Evolutionary conservation across 2,888 invertebrate species (phyloP).

Genomic region (Laspeyria flexula): DNA sequence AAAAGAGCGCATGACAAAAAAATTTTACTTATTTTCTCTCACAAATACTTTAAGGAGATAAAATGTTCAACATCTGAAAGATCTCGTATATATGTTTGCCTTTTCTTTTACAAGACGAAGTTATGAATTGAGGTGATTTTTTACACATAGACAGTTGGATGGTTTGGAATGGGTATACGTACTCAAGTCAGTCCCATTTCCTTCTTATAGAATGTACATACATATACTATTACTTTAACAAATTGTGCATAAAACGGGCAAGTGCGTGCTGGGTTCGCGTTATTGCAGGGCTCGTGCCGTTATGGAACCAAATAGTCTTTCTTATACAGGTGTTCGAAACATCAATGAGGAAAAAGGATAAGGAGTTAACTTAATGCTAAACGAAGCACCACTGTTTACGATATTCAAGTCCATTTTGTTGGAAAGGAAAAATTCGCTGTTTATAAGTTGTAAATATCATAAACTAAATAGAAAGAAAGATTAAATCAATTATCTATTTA

Average conservation of each 20-base stretch:
- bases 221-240: conserved; percentile 9
- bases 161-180: too few species aligned
- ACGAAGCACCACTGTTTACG: conserved; percentile 3
- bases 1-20: too few species aligned
- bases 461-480: too few species aligned
- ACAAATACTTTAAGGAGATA: too few species aligned
- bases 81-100: not conserved
- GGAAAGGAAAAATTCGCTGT: too few species aligned
- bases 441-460: too few species aligned
- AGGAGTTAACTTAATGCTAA: not conserved
- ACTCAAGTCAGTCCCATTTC: too few species aligned
- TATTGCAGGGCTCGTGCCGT: conserved; percentile 17
- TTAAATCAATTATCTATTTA: too few species aligned
- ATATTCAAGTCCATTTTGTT: not conserved
- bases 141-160: not conserved
- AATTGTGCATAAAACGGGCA: conserved; percentile 22
- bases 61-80: not conserved
- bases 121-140: not conserved
- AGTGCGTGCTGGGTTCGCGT: conserved; percentile 16
- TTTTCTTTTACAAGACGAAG: not conserved
- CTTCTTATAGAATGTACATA: not conserved
- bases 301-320: conserved; percentile 13
- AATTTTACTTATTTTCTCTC: too few species aligned
- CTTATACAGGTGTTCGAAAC: conserved; percentile 19
- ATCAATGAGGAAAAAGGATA: conserved; percentile 10